Conservation (phyloP, 1,140 invertebrate species). For the Lepidurus apus region DNA sequence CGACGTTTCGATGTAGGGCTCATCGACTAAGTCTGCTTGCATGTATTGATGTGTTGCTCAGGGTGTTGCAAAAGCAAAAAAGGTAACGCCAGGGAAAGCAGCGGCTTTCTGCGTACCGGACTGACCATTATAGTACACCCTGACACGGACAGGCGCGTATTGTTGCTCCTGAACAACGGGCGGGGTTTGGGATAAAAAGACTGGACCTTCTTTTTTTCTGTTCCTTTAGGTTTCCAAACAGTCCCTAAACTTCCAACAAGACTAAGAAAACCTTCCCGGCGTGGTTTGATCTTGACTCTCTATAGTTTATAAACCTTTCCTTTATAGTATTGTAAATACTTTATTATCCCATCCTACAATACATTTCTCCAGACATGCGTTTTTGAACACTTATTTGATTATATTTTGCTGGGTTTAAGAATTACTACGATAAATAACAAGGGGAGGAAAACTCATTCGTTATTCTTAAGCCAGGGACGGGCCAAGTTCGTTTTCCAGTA, state of each 20-base stretch:
- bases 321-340: too few relatives aligned
- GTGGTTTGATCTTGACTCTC: too few relatives aligned
- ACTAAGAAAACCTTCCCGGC: too few relatives aligned
- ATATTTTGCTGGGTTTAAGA: not conserved
- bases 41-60: constrained; percentile 9
- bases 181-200: not conserved
- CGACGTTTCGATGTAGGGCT: not conserved
- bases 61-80: not conserved
- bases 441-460: not conserved
- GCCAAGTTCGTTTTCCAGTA: not conserved
- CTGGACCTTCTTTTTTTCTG: too few relatives aligned
- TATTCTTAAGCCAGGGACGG: not conserved
- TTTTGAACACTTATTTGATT: not conserved
- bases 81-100: not conserved
- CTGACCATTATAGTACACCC: not conserved
- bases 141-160: not conserved
- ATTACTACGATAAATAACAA: not conserved
- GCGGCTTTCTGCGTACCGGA: not conserved
- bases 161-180: not conserved
- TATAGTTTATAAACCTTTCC: too few relatives aligned
- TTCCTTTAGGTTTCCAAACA: too few relatives aligned
- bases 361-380: too few relatives aligned
- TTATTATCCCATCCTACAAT: too few relatives aligned
- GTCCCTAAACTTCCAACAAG: too few relatives aligned
- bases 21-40: not conserved